phyloP scores from a whole-genome alignment of 1,140 invertebrate genomes.

The Scaptomyza graminum region DNA sequence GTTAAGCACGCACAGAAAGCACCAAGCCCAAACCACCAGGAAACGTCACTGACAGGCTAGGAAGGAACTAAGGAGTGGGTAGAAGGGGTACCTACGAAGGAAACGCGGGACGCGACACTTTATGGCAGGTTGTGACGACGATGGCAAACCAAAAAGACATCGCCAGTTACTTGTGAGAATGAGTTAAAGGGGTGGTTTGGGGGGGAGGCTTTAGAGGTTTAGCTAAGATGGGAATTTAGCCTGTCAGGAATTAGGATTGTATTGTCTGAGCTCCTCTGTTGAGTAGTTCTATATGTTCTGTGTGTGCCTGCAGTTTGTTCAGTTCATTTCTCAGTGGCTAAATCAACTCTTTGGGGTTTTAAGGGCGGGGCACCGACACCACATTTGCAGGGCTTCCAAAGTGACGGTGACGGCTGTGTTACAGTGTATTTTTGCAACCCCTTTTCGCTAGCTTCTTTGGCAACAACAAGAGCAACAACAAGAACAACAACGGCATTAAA shows the following conservation, averaged over 20 bases:
- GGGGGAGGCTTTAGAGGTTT: too few relatives aligned
- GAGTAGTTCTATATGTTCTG: constrained; percentile 13
- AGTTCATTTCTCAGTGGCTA: constrained; percentile 43
- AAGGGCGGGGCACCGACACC: constrained; percentile 33
- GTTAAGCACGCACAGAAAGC: constrained; percentile 51
- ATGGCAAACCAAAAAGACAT: constrained; percentile 29
- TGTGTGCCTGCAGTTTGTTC: constrained; percentile 21
- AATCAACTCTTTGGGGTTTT: constrained; percentile 69
- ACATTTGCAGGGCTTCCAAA: constrained; percentile 73
- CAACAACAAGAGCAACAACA: neutral
- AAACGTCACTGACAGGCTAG: constrained; percentile 39
- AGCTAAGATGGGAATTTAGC: constrained; percentile 4
- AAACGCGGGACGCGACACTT: constrained; percentile 65
- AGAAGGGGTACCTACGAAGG: constrained; percentile 36
- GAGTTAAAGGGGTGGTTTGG: neutral
- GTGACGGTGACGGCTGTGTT: constrained; percentile 22
- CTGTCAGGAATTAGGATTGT: constrained; percentile 70
- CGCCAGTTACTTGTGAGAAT: constrained; percentile 9
- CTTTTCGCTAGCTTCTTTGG: constrained; percentile 37
- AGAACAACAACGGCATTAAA: constrained; percentile 43
- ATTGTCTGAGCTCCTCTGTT: constrained; percentile 58
- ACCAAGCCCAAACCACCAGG: constrained; percentile 20
- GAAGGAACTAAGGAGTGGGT: constrained; percentile 15
- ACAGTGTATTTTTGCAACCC: constrained; percentile 7
- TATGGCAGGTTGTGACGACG: constrained; percentile 60